These are phyloP conservation scores for Aspidoscelis tigris DNA, from an alignment of 2,113 vertebrate species.

Conservation along the genomic window DNA sequence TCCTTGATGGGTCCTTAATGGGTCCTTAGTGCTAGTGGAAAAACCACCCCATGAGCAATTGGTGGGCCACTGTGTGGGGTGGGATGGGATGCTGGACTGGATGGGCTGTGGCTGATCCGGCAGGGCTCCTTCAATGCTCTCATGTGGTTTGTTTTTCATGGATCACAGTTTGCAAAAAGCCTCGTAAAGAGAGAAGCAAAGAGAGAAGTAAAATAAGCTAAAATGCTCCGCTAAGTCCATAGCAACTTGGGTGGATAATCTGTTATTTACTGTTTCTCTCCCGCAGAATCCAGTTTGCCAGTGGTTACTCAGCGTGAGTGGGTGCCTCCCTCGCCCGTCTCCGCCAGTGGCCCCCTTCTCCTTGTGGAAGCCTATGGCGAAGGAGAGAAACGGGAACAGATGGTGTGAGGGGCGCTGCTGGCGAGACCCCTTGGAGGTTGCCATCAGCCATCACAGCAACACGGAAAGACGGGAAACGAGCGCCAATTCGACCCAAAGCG, in stretches of 20 bases:
- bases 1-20: too few species aligned
- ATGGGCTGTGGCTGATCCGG: too few species aligned
- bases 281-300: slow-evolving; percentile 67
- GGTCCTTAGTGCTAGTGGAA: too few species aligned
- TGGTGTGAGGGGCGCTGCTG: slow-evolving; percentile 64
- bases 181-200: background rate
- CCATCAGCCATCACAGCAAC: background rate
- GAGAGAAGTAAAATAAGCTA: background rate
- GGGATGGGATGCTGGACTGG: too few species aligned
- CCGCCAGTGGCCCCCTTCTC: slow-evolving; percentile 61
- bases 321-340: slow-evolving; percentile 66
- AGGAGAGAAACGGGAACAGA: slow-evolving; percentile 55
- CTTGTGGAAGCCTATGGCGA: slow-evolving; percentile 54
- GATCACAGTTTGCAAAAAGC: too few species aligned
- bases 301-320: slow-evolving; percentile 68
- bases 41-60: too few species aligned
- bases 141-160: too few species aligned
- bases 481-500: background rate
- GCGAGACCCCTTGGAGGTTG: slow-evolving; percentile 39
- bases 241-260: slow-evolving; percentile 60
- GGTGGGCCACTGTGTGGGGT: too few species aligned
- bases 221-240: slow-evolving; percentile 17
- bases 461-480: background rate
- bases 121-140: too few species aligned
- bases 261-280: slow-evolving; percentile 44